Evolutionary conservation across 2,888 invertebrate species (phyloP).

Genomic region (Cantharis lateralis): DNA sequence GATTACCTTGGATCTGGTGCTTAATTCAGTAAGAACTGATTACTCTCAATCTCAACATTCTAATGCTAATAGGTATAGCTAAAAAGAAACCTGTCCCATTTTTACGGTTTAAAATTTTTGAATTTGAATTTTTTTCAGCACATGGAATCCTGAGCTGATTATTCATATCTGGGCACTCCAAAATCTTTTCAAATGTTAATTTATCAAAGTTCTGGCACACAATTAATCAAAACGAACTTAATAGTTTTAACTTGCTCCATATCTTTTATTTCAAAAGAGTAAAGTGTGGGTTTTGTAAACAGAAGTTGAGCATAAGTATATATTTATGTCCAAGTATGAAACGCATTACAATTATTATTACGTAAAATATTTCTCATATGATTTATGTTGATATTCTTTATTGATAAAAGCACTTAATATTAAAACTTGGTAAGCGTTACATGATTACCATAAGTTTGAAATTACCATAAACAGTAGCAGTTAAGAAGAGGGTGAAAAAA

Average conservation of each 20-base stretch:
- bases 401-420: constrained; percentile 12
- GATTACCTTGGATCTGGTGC: too few relatives aligned
- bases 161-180: background rate
- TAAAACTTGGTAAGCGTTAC: background rate
- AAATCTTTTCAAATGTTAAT: background rate
- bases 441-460: background rate
- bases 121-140: too few relatives aligned
- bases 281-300: background rate
- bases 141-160: too few relatives aligned
- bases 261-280: background rate
- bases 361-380: constrained; percentile 12
- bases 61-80: too few relatives aligned
- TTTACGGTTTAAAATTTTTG: too few relatives aligned
- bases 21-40: too few relatives aligned
- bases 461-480: background rate
- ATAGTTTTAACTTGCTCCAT: background rate
- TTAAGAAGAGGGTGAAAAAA: constrained; percentile 1
- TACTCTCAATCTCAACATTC: too few relatives aligned
- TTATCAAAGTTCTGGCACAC: background rate
- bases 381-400: constrained; percentile 7
- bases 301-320: background rate
- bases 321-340: background rate
- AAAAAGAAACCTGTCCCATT: background rate
- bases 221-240: background rate
- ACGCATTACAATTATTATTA: constrained; percentile 16